Evolutionary conservation across 2,888 invertebrate species (phyloP).

Genomic region (Schizaphis graminum): DNA sequence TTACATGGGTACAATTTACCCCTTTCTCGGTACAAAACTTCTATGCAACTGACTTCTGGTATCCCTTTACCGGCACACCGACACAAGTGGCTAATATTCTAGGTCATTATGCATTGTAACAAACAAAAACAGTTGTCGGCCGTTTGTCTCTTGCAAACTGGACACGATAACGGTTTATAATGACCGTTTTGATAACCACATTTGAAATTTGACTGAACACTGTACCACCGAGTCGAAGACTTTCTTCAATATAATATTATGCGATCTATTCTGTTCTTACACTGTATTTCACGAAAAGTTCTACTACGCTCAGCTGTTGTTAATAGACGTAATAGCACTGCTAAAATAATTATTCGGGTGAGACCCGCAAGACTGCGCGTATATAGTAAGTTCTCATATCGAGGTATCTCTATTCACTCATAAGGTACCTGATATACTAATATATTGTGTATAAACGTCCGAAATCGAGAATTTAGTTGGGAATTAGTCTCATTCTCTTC

Average conservation of each 20-base stretch:
- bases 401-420: background rate
- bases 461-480: background rate
- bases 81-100: constrained; percentile 56
- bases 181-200: constrained; percentile 22
- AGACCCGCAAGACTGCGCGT: background rate
- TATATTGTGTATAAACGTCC: background rate
- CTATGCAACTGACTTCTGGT: background rate
- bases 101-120: constrained; percentile 34
- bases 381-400: background rate
- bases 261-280: background rate
- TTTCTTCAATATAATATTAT: background rate
- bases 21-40: constrained; percentile 53
- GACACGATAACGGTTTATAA: constrained; percentile 39
- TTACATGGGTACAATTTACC: constrained; percentile 49
- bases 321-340: background rate
- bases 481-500: background rate
- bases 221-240: background rate
- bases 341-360: background rate
- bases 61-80: background rate
- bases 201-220: constrained; percentile 25
- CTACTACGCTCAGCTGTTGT: background rate
- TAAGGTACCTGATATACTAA: background rate
- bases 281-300: background rate
- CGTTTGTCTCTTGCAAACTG: constrained; percentile 25
- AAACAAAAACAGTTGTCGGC: constrained; percentile 29